Evolutionary conservation across 2,113 vertebrate species (phyloP).

Genomic region (Gracilinanus agilis): DNA sequence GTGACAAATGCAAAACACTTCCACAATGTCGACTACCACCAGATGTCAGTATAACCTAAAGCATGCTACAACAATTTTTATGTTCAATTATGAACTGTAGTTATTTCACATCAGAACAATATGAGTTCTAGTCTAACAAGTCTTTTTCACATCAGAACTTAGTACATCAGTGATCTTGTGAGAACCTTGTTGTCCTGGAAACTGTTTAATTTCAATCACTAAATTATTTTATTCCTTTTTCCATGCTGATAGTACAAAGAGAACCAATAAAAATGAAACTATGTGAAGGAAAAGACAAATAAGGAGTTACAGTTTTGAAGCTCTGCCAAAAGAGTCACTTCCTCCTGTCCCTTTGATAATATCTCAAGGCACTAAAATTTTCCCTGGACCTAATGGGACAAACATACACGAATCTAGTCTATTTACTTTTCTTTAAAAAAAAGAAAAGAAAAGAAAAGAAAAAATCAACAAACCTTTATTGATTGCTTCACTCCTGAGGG

Average conservation of each 20-base stretch:
- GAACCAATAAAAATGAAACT: neutral
- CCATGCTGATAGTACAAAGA: neutral
- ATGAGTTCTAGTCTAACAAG: neutral
- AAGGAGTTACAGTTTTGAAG: neutral
- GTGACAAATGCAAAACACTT: slow-evolving; percentile 17
- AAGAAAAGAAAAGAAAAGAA: neutral
- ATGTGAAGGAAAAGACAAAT: neutral
- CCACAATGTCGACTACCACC: slow-evolving; percentile 68
- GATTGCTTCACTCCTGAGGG: neutral
- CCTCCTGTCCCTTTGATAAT: neutral
- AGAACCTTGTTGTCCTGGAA: neutral
- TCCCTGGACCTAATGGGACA: neutral
- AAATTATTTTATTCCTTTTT: neutral
- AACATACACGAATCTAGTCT: neutral
- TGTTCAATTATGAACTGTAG: neutral
- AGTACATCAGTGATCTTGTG: neutral
- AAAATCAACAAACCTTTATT: neutral
- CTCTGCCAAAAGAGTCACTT: neutral
- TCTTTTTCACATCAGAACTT: neutral
- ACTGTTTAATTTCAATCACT: neutral
- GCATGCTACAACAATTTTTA: slow-evolving; percentile 13
- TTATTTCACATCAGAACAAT: neutral
- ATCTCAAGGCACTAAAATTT: neutral
- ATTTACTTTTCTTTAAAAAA: neutral
- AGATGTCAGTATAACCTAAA: slow-evolving; percentile 82